Conservation (phyloP, 2,888 invertebrate species). For the Ectropis crepuscularia region DNA sequence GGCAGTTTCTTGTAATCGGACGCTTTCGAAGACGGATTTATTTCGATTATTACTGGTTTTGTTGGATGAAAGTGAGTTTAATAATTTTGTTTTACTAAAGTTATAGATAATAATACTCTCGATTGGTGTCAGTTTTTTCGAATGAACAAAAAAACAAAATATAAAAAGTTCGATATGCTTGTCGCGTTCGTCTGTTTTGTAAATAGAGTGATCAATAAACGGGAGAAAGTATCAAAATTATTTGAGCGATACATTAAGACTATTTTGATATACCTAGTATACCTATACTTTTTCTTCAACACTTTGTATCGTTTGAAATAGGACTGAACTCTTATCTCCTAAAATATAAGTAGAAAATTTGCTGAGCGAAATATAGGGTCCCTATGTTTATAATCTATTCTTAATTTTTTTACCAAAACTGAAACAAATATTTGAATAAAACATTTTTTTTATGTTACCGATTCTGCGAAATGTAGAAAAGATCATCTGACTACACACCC, state of each 20-base stretch:
- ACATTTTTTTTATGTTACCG: too few species aligned
- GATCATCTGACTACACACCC: too few species aligned
- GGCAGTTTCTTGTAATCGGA: conserved; percentile 48
- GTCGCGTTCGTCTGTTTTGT: neutral
- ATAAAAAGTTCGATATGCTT: neutral
- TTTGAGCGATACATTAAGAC: neutral
- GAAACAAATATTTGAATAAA: too few species aligned
- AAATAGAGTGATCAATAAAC: neutral
- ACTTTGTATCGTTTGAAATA: too few species aligned
- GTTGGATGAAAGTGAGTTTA: conserved; percentile 41
- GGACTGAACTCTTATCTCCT: too few species aligned
- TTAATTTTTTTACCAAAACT: too few species aligned
- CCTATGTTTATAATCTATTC: too few species aligned
- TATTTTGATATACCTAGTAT: too few species aligned
- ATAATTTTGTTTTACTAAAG: conserved; percentile 20
- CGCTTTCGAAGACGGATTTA: conserved; percentile 46
- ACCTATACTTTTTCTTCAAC: too few species aligned
- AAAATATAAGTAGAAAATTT: too few species aligned
- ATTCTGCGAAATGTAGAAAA: too few species aligned
- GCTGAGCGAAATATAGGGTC: too few species aligned
- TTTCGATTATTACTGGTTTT: conserved; percentile 49
- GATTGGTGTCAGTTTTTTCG: neutral
- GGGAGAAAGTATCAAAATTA: conserved; percentile 2
- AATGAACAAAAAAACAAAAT: neutral
- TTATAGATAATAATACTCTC: neutral